A percentile compares a stretch with the other conserved stretches of the same genome.
Evolutionary conservation across 2,113 vertebrate species (phyloP).

Genomic region (Pomatostomus ruficeps): DNA sequence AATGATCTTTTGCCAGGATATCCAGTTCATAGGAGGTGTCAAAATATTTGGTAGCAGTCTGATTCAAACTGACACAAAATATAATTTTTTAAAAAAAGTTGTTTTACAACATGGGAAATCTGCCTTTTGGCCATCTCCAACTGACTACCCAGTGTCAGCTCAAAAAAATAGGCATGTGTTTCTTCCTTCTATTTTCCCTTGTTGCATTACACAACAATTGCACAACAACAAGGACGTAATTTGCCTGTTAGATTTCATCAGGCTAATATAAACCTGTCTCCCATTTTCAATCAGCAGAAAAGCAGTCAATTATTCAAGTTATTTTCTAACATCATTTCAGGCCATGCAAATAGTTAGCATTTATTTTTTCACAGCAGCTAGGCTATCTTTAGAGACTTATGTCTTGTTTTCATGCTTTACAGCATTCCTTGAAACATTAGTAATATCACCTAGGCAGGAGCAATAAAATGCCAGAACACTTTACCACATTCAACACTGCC

Average conservation of each 20-base stretch:
- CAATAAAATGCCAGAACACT: conserved; percentile 24
- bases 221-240: neutral
- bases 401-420: conserved; percentile 41
- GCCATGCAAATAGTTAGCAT: neutral
- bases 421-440: conserved; percentile 38
- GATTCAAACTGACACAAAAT: neutral
- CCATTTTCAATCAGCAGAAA: conserved; percentile 21
- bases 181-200: neutral
- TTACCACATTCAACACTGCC: neutral
- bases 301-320: neutral
- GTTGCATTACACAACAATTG: neutral
- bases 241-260: neutral
- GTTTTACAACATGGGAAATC: neutral
- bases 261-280: neutral
- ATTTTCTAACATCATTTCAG: conserved; percentile 23
- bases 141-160: conserved; percentile 5
- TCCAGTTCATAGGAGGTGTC: conserved; percentile 27
- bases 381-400: conserved; percentile 29
- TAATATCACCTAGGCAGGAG: conserved; percentile 42
- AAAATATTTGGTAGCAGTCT: conserved; percentile 48
- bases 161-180: neutral
- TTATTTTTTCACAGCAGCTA: neutral
- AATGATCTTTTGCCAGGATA: neutral
- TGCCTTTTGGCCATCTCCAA: conserved; percentile 35
- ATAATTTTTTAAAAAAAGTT: neutral